Evolutionary conservation across 1,140 invertebrate species (phyloP).

Genomic region (Drosophila ironensis): DNA sequence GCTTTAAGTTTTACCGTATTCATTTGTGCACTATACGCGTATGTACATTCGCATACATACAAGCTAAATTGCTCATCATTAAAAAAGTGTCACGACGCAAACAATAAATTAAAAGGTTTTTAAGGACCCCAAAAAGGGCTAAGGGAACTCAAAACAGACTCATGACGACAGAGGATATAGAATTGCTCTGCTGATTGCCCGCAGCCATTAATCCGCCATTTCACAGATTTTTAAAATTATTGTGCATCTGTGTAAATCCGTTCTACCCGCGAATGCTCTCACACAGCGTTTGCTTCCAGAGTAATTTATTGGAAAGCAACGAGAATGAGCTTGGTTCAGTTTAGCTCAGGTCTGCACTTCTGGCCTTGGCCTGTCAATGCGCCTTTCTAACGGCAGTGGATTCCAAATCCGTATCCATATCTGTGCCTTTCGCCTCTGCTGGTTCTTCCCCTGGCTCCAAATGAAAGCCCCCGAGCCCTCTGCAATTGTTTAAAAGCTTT

Average conservation of each 20-base stretch:
- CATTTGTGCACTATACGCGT: conserved; percentile 74
- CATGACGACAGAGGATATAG: background rate
- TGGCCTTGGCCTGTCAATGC: conserved; percentile 20
- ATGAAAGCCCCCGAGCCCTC: conserved; percentile 4
- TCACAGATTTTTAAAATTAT: conserved; percentile 64
- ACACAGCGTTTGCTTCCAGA: conserved; percentile 28
- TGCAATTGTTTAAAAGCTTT: conserved; percentile 77
- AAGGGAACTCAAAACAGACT: too few species aligned
- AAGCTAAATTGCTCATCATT: conserved; percentile 12
- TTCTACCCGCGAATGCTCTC: conserved; percentile 57
- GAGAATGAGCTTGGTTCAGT: conserved; percentile 1
- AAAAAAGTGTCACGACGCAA: too few species aligned
- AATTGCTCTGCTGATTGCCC: background rate
- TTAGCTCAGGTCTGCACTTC: background rate
- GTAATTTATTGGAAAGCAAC: conserved; percentile 74
- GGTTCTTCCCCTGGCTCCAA: background rate
- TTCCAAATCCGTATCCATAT: background rate
- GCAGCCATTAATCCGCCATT: conserved; percentile 66
- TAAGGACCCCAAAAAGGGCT: too few species aligned
- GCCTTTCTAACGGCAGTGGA: background rate
- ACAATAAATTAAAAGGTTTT: too few species aligned
- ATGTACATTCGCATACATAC: conserved; percentile 41
- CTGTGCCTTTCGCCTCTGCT: conserved; percentile 2
- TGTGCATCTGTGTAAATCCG: conserved; percentile 77
- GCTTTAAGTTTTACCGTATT: too few species aligned